Conservation (phyloP, 2,113 vertebrate genomes). For the Larimichthys crocea region DNA sequence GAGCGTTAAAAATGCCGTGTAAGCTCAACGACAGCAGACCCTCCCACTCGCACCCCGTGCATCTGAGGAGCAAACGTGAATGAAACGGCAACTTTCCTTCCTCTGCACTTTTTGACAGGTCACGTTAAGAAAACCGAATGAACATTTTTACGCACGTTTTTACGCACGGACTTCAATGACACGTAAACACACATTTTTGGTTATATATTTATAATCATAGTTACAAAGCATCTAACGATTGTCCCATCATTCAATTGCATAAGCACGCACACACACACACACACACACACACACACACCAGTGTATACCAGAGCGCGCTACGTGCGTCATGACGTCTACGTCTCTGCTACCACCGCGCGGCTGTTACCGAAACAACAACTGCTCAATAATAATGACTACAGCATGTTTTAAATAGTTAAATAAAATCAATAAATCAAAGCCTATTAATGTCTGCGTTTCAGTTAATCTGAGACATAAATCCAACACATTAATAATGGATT, state of each 20-base stretch:
- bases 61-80: neutral
- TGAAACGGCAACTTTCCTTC: slow-evolving; percentile 1
- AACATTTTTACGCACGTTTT: neutral
- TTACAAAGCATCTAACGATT: too few species aligned
- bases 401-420: neutral
- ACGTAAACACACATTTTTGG: neutral
- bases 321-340: slow-evolving; percentile 31
- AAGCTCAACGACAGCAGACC: slow-evolving; percentile 22
- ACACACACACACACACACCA: too few species aligned
- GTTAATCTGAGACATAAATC: neutral
- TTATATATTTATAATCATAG: too few species aligned
- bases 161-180: neutral
- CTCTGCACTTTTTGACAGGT: neutral
- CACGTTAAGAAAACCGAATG: neutral
- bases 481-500: slow-evolving; percentile 1
- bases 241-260: neutral
- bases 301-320: neutral
- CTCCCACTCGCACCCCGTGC: slow-evolving; percentile 54
- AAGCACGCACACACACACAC: neutral
- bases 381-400: neutral
- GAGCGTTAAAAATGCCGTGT: neutral
- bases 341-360: slow-evolving; percentile 71
- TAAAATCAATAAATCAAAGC: neutral
- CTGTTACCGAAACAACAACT: slow-evolving; percentile 9
- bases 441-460: neutral